Evolutionary conservation across 2,797 vertebrate species (phyloP).

Genomic region (Linurgus olivaceus): DNA sequence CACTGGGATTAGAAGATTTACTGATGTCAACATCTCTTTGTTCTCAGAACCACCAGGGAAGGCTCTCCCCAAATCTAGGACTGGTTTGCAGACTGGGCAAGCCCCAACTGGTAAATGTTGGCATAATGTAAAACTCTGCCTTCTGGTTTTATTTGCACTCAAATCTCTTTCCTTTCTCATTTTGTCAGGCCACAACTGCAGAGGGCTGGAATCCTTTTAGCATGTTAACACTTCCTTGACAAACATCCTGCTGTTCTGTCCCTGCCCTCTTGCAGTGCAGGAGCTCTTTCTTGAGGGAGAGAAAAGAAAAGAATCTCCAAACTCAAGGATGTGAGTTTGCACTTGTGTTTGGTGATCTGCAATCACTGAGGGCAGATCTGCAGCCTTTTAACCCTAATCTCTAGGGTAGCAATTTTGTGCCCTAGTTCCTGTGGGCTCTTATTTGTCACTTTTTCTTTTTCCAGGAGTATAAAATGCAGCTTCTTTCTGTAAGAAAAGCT

Average conservation of each 20-base stretch:
- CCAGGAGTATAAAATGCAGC: not conserved
- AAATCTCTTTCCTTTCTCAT: not conserved
- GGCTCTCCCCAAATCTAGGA: not conserved
- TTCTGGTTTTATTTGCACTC: not conserved
- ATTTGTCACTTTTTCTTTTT: not conserved
- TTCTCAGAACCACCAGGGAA: not conserved
- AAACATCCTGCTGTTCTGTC: not conserved
- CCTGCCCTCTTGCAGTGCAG: not conserved
- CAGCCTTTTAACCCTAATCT: slow-evolving; percentile 20
- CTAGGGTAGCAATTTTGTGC: slow-evolving; percentile 32
- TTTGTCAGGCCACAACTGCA: not conserved
- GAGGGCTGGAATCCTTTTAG: slow-evolving; percentile 2
- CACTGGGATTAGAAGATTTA: not conserved
- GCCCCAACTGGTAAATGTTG: not conserved
- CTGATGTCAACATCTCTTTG: not conserved
- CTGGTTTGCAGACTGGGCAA: not conserved
- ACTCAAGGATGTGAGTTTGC: not conserved
- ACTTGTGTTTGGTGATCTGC: not conserved
- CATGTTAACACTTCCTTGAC: not conserved
- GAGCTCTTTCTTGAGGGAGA: not conserved
- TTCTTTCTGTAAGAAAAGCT: not conserved
- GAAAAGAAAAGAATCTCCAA: not conserved
- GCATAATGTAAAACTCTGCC: not conserved
- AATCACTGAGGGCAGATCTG: not conserved
- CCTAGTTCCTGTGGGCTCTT: slow-evolving; percentile 11